Percentiles rank a stretch among this genome's conserved stretches.
Evolutionary conservation across 2,797 vertebrate species (phyloP).

Genomic region (Ptychadena robeensis): DNA sequence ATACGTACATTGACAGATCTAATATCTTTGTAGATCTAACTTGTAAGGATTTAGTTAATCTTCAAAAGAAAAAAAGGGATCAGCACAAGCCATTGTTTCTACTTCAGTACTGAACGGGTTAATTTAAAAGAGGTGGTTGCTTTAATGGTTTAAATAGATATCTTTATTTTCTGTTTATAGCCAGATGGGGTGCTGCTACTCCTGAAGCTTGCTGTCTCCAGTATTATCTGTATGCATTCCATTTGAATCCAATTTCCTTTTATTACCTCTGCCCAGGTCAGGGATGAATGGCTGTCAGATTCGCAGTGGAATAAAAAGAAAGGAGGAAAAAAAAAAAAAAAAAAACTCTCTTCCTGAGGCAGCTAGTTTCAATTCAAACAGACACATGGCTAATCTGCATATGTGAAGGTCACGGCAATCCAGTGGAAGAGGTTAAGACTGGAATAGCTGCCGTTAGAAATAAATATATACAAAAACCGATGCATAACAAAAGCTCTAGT

Average conservation of each 20-base stretch:
- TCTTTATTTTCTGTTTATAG: slow-evolving; percentile 28
- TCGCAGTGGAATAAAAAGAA: slow-evolving; percentile 70
- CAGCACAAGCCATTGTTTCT: background rate
- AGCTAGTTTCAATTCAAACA: slow-evolving; percentile 75
- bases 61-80: too few relatives aligned
- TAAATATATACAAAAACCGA: slow-evolving; percentile 62
- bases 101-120: background rate
- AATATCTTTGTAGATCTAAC: background rate
- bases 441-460: slow-evolving; percentile 70
- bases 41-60: background rate
- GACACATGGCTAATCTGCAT: slow-evolving; percentile 91
- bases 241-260: slow-evolving; percentile 70
- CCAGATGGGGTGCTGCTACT: slow-evolving; percentile 54
- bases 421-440: slow-evolving; percentile 78
- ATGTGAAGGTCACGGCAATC: slow-evolving; percentile 87
- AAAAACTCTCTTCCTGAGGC: slow-evolving; percentile 72
- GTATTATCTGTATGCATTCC: slow-evolving; percentile 66
- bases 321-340: slow-evolving; percentile 47
- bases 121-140: slow-evolving; percentile 8
- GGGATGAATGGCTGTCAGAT: slow-evolving; percentile 76
- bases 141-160: slow-evolving; percentile 30
- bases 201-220: slow-evolving; percentile 52
- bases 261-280: slow-evolving; percentile 75
- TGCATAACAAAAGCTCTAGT: slow-evolving; percentile 62
- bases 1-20: background rate